Percentiles rank a stretch among this genome's conserved stretches.
Conservation (phyloP, 2,113 vertebrate genomes). For the Muntiacus reevesi region DNA sequence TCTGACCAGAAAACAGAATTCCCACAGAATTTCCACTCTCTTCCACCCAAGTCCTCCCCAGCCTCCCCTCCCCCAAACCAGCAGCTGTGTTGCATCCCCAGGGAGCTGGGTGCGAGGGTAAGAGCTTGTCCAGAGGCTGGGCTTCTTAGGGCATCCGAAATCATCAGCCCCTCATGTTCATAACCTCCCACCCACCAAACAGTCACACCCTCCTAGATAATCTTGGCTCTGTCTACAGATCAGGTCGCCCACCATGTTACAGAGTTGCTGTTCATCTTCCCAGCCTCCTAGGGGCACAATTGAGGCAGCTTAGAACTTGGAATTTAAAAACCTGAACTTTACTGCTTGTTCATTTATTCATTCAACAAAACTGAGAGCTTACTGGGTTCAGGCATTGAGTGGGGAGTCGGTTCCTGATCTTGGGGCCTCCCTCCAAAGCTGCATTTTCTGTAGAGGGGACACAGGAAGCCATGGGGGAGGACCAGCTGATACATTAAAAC, state of each 20-base stretch:
- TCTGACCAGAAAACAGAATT: not conserved
- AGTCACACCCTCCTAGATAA: not conserved
- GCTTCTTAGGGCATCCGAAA: not conserved
- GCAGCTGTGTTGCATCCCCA: not conserved
- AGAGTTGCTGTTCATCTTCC: not conserved
- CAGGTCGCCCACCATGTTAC: not conserved
- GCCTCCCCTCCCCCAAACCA: rapidly evolving
- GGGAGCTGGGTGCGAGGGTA: not conserved
- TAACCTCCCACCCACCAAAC: not conserved
- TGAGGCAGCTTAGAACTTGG: not conserved
- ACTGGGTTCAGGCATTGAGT: not conserved
- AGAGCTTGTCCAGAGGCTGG: not conserved
- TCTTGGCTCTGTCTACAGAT: not conserved
- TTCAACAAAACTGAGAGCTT: not conserved
- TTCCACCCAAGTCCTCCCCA: not conserved
- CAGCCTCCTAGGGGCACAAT: not conserved
- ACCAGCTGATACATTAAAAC: not conserved
- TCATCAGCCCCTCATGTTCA: not conserved
- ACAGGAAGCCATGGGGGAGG: not conserved
- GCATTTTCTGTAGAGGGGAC: not conserved
- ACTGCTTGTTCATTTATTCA: not conserved
- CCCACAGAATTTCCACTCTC: not conserved
- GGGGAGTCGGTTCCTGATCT: not conserved
- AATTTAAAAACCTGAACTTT: not conserved
- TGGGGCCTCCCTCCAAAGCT: rapidly evolving